Conservation (phyloP, 2,113 vertebrate genomes). For the Myanophis thanlyinensis region DNA sequence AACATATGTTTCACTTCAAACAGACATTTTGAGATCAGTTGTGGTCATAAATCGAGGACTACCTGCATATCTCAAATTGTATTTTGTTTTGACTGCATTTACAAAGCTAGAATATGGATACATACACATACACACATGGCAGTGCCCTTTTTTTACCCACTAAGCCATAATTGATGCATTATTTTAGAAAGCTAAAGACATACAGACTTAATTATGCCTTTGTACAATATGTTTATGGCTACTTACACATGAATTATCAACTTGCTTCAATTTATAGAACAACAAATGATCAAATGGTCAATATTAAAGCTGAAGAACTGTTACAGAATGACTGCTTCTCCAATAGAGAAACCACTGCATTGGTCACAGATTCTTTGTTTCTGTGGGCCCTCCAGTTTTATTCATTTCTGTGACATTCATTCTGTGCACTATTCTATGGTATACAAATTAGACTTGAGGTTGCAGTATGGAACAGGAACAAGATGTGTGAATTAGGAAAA, state of each 20-base stretch:
- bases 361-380: neutral
- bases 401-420: neutral
- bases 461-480: neutral
- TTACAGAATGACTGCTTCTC: neutral
- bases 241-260: neutral
- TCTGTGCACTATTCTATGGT: neutral
- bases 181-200: neutral
- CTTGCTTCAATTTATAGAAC: neutral
- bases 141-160: neutral
- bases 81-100: neutral
- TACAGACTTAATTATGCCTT: neutral
- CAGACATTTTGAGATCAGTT: neutral
- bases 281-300: neutral
- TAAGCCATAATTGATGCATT: neutral
- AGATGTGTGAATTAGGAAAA: neutral
- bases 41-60: neutral
- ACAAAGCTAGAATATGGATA: neutral
- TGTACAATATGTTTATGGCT: neutral
- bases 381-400: neutral
- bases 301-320: neutral
- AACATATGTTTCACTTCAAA: neutral
- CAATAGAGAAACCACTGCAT: neutral
- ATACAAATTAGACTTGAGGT: neutral
- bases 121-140: neutral
- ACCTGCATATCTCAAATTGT: neutral